Conservation (phyloP, 30 jellyfish, hydroid and myxozoan species). For the Aurelia sp. region DNA sequence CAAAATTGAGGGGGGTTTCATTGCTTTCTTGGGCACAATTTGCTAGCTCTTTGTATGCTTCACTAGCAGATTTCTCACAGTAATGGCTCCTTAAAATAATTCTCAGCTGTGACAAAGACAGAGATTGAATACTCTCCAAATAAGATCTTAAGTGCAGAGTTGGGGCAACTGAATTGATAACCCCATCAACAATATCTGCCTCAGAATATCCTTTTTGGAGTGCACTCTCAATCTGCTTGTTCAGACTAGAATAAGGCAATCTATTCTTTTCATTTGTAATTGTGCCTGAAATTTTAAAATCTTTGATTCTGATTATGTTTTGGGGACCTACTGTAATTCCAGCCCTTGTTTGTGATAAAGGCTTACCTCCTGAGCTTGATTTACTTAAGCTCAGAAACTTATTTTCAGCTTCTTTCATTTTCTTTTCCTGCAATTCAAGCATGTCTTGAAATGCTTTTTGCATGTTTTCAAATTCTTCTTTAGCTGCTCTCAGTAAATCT, state of each 20-base stretch:
- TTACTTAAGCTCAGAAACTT: slow-evolving; percentile 18
- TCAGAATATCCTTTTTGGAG: slow-evolving; percentile 45
- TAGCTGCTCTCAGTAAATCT: slow-evolving; percentile 32
- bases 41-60: slow-evolving; percentile 24
- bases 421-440: slow-evolving; percentile 39
- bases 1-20: slow-evolving; percentile 15
- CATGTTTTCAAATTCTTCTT: slow-evolving; percentile 41
- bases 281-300: slow-evolving; percentile 45
- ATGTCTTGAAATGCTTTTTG: slow-evolving; percentile 11
- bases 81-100: slow-evolving; percentile 32
- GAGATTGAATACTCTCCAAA: slow-evolving; percentile 37
- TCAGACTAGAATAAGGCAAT: slow-evolving; percentile 21
- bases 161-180: slow-evolving; percentile 54
- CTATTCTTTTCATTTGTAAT: slow-evolving; percentile 29
- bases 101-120: slow-evolving; percentile 24
- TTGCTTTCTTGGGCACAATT: slow-evolving; percentile 37
- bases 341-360: slow-evolving; percentile 36
- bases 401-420: slow-evolving; percentile 48
- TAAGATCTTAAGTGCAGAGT: slow-evolving; percentile 46
- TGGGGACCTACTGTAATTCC: slow-evolving; percentile 31
- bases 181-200: slow-evolving; percentile 62
- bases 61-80: slow-evolving; percentile 57
- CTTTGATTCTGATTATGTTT: slow-evolving; percentile 23
- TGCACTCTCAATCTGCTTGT: slow-evolving; percentile 58
- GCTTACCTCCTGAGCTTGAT: slow-evolving; percentile 15